Conservation (phyloP, 2,113 vertebrate species). For the Embiotoca jacksoni region DNA sequence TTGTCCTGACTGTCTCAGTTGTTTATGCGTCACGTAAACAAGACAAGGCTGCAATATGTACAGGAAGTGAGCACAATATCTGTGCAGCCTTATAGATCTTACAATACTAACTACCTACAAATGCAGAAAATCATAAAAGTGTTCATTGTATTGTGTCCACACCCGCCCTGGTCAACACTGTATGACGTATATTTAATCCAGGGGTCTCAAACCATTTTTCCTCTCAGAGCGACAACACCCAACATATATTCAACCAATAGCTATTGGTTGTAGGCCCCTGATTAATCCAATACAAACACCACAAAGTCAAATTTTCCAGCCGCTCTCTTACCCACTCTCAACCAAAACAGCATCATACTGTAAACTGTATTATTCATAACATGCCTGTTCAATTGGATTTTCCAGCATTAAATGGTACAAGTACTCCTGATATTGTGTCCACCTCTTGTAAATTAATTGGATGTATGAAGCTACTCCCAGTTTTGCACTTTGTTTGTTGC, state of each 20-base stretch:
- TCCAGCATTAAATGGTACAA: not conserved
- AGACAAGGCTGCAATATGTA: not conserved
- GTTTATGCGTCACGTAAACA: not conserved
- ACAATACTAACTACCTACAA: not conserved
- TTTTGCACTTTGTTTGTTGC: conserved; percentile 37
- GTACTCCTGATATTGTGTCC: conserved; percentile 30
- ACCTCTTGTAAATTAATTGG: conserved; percentile 39
- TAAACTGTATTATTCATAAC: conserved; percentile 15
- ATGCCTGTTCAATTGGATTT: conserved; percentile 10
- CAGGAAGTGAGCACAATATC: conserved; percentile 6
- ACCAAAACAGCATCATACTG: not conserved
- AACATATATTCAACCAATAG: too few species aligned
- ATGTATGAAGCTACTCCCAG: not conserved
- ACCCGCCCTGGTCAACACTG: not conserved
- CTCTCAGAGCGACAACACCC: too few species aligned
- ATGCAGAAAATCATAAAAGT: not conserved
- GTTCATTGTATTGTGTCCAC: conserved; percentile 11
- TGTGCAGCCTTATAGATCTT: conserved; percentile 16
- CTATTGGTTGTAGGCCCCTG: too few species aligned
- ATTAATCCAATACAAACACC: conserved; percentile 5
- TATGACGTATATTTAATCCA: not conserved
- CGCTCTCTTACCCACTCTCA: not conserved
- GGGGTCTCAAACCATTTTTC: not conserved
- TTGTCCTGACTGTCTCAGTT: not conserved
- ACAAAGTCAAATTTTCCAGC: conserved; percentile 9